Base-by-base conservation (phyloP, 2,888 invertebrate genomes). In the Cryptocheilus praepositus region DNA sequence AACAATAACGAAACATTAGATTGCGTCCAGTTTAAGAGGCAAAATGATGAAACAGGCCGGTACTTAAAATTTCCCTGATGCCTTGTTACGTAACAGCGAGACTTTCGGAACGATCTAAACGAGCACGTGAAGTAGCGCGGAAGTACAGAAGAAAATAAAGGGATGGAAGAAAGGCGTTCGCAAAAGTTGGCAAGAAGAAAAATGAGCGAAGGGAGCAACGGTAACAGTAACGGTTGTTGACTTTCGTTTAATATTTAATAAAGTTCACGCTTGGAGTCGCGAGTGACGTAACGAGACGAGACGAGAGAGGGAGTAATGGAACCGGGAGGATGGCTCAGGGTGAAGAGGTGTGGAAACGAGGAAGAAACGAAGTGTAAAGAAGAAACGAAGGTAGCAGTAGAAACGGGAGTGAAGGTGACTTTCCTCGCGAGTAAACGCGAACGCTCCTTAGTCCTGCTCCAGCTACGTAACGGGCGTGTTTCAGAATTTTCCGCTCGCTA, bases 231-330 rank as follows among this genome's bases (percentile, higher is more conserved):
- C 63, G 54, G 52, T 59, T 56, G 62, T 61, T 45, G 62, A 65
- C 61, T 60, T 54, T 71, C 43, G 54, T 74, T 70, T 70, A 72
- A 76, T 76, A 74, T 71, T 74, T 70, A 67, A 74, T 65, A 51
- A 72, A 70, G 49, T 67, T 70, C 43, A 28, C 59, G 54, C 61
- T 66, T 44, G 62, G 21, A 54, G 61, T 74, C 61, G 59, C 60
- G 53, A 67, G 45, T 28, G 58, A 63, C 25, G 61, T 69, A 67
- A 70, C 58, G 60, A 66, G 61, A 66, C 21, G 25, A 16, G 25
- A 22, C 53, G 36, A 11, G 11, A 36, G 13, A 7, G 36, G 13
- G 36, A 36, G 36, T 36, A 36, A 36, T 36, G 36, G 36, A 36
- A 36, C 36, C 11, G 36, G 1, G 36, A 7, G 36, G 36, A 13